Conservation (phyloP, 2,113 vertebrate species). For the Psammodynastes pulverulentus region DNA sequence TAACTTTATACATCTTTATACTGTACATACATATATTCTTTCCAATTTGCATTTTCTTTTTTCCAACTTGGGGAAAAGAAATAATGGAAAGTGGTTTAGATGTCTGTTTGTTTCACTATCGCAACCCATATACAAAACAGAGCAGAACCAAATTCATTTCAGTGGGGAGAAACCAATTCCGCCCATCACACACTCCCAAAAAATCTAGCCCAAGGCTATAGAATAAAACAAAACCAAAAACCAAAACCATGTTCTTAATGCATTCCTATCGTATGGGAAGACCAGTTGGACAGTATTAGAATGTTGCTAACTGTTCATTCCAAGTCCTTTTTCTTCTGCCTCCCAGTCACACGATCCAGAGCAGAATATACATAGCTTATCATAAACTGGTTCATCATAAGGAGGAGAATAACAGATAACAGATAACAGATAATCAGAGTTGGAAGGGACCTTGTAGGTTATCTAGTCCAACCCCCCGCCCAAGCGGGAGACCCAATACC, state of each 20-base stretch:
- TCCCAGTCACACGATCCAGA: neutral
- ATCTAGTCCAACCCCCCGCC: too few species aligned
- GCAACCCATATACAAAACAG: neutral
- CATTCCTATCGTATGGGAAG: neutral
- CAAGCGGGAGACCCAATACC: too few species aligned
- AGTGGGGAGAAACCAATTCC: neutral
- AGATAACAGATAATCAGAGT: too few species aligned
- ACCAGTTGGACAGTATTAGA: neutral
- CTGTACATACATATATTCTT: neutral
- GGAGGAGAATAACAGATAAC: too few species aligned
- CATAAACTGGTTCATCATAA: neutral
- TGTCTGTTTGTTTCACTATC: neutral
- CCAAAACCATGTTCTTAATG: neutral
- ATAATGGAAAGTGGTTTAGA: neutral
- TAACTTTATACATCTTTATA: neutral
- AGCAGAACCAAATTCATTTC: neutral
- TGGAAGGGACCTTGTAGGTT: too few species aligned
- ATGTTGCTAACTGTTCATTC: neutral
- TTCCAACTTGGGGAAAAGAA: neutral
- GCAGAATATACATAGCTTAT: neutral
- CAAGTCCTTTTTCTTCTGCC: neutral
- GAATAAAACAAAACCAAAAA: neutral
- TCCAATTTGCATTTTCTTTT: neutral
- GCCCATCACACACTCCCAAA: neutral
- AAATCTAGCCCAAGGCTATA: neutral